A percentile compares a stretch with the other conserved stretches of the same genome.
Conservation (phyloP, 2,888 invertebrate genomes). For the Capitulum mitella region DNA sequence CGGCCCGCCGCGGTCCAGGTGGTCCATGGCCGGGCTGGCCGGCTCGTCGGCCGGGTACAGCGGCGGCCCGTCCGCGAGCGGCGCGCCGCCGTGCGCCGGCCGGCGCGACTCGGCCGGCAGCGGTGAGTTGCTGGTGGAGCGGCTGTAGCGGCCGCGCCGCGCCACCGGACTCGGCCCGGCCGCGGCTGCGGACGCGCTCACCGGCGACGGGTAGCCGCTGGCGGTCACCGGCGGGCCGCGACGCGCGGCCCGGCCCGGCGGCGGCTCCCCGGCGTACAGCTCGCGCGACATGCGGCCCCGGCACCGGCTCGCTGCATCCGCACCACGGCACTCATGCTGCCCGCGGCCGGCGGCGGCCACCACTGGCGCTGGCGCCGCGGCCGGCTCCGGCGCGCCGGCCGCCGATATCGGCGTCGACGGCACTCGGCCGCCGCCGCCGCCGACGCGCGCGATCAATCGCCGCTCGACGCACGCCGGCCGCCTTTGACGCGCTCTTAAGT, state of each 20-base stretch:
- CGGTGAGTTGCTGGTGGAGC: constrained; percentile 34
- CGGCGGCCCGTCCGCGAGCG: constrained; percentile 27
- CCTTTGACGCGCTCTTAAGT: background rate
- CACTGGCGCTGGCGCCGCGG: constrained; percentile 12
- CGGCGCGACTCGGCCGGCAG: constrained; percentile 31
- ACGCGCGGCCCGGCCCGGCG: constrained; percentile 47
- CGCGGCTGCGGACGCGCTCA: constrained; percentile 40
- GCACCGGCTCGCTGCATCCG: background rate
- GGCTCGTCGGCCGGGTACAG: constrained; percentile 35
- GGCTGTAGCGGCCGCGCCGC: constrained; percentile 35
- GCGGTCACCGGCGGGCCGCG: constrained; percentile 33
- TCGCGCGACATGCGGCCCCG: constrained; percentile 52
- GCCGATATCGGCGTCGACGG: constrained; percentile 26
- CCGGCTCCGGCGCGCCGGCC: background rate
- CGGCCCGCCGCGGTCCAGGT: constrained; percentile 47
- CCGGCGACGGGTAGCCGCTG: constrained; percentile 33
- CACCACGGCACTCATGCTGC: constrained; percentile 27
- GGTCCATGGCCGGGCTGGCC: constrained; percentile 44
- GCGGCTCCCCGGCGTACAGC: constrained; percentile 48
- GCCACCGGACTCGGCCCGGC: constrained; percentile 34
- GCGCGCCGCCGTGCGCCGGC: background rate
- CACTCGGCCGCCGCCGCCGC: constrained; percentile 29
- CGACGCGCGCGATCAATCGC: constrained; percentile 29
- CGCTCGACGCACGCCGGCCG: constrained; percentile 9
- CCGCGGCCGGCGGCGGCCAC: constrained; percentile 17